These are phyloP conservation scores for Psittacula cyanocephala DNA, from an alignment of 2,113 vertebrate genomes.

Conservation along the genomic window DNA sequence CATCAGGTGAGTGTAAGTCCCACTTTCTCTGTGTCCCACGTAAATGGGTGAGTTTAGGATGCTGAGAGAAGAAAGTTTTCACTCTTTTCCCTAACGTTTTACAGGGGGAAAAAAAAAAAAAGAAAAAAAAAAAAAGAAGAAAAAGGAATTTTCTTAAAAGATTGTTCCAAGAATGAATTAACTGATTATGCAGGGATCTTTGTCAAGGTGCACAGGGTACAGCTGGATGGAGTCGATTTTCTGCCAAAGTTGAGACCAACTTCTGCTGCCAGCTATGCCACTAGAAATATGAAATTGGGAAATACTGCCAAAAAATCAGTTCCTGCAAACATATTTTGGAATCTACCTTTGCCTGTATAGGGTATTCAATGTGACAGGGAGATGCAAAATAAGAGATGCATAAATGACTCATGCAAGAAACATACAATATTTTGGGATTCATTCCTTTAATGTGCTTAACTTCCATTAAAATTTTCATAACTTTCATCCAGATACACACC, in stretches of 20 bases:
- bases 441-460: background rate
- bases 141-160: background rate
- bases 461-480: background rate
- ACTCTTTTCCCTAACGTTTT: background rate
- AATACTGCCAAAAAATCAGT: background rate
- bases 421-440: background rate
- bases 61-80: background rate
- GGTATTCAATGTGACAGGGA: background rate
- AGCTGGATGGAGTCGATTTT: background rate
- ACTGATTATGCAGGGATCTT: background rate
- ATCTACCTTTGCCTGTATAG: background rate
- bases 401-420: background rate
- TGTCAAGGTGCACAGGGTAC: background rate
- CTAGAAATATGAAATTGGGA: background rate
- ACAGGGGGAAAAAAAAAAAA: fast-evolving
- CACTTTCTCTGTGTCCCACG: background rate
- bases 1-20: background rate
- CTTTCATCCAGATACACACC: background rate
- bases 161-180: background rate
- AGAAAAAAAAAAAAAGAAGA: background rate
- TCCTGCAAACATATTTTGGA: background rate
- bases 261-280: background rate
- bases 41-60: background rate
- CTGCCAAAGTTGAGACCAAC: background rate
- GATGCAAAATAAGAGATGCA: background rate